Evolutionary conservation across 2,797 vertebrate genomes (phyloP), one percentile per base, ranked within the genome.

Genomic region (Galagoides demidoff): DNA sequence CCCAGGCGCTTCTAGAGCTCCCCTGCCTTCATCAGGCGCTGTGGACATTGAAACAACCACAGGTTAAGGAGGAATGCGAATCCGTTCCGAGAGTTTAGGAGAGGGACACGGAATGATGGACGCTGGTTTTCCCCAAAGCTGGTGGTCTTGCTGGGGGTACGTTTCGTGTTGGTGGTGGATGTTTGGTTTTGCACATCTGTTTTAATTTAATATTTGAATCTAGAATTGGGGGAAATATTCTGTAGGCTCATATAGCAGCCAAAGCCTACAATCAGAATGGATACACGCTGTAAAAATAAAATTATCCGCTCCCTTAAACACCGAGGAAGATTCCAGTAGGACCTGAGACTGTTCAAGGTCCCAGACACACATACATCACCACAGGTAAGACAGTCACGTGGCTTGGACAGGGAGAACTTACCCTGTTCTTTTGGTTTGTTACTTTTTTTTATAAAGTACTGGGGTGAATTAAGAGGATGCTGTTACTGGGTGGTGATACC

Each of bases 1-100:
- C 96, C 98, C 64, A 97, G 97, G 81, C 97, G 92, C 94, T 97
- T 98, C 88, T 99, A 98, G 82, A 25, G 20, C 49, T 5, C 49
- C 59, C 14, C 64, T 45, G n/a, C 49, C 85, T 59, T 20, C 13
- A 0, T 0, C 2, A 49, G 86, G 92, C 77, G 7, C 55, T 79
- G 82, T 20, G 66, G 92, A 95, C 70, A 1, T 12, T 10, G 66
- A n/a, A 49, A 45, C 59, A 37, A 13, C 79, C 14, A 2, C 23
- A 2, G 59, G 4, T 79, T 45, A 22, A n/a, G 83, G 23, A 55
- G 70, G 45, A 57, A 13, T 4, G 25, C 14, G 68, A 52, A 34
- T 70, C 81, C 73, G 29, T 71, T n/a, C 20, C 52, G 83, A 52
- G 78, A 55, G 81, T 61, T 90, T 73, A 39, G 45, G 85, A 23